phyloP scores from a whole-genome alignment of 2,113 vertebrate species.

The Meleagris gallopavo region DNA sequence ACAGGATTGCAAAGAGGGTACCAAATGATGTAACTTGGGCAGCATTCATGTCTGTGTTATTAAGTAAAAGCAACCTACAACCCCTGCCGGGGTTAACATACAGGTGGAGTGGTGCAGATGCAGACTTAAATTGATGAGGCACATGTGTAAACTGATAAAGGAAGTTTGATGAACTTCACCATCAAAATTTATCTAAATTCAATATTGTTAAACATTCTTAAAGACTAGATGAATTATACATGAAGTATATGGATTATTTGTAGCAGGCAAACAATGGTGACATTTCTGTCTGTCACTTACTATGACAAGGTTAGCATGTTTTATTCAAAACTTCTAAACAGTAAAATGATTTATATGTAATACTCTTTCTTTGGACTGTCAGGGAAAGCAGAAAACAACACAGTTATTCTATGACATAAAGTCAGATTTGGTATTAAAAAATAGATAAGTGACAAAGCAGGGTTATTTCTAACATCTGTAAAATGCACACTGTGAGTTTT shows the following conservation, averaged over 20 bases:
- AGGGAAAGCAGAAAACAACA: slow-evolving; percentile 66
- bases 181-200: slow-evolving; percentile 82
- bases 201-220: slow-evolving; percentile 84
- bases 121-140: slow-evolving; percentile 69
- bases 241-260: slow-evolving; percentile 86
- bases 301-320: slow-evolving; percentile 84
- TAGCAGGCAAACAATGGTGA: slow-evolving; percentile 82
- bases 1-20: background rate
- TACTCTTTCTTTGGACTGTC: slow-evolving; percentile 72
- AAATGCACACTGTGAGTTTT: slow-evolving; percentile 49
- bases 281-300: slow-evolving; percentile 85
- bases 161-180: slow-evolving; percentile 65
- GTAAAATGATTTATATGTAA: slow-evolving; percentile 76
- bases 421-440: slow-evolving; percentile 54
- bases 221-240: slow-evolving; percentile 87
- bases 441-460: slow-evolving; percentile 32
- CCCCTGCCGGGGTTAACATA: slow-evolving; percentile 26
- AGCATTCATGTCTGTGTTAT: background rate
- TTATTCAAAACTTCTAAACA: slow-evolving; percentile 84
- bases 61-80: slow-evolving; percentile 25
- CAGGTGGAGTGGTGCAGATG: slow-evolving; percentile 42
- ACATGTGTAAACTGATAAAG: slow-evolving; percentile 75
- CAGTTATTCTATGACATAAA: slow-evolving; percentile 63
- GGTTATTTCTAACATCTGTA: slow-evolving; percentile 47
- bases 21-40: background rate